phyloP scores from a whole-genome alignment of 2,113 vertebrate species.

The Datnioides undecimradiatus region DNA sequence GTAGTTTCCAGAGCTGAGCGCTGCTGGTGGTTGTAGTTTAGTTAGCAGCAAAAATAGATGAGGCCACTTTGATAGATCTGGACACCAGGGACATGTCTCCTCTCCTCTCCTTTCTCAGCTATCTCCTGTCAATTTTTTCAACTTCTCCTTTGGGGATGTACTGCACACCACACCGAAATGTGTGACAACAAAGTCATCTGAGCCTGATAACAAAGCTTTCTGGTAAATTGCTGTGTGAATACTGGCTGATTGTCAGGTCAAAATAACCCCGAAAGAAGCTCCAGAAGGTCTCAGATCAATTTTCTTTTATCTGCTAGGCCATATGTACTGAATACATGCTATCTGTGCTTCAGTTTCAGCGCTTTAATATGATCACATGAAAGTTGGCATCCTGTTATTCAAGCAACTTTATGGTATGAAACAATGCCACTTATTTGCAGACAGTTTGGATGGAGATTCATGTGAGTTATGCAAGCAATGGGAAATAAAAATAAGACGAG shows the following conservation, averaged over 20 bases:
- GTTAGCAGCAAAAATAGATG: neutral
- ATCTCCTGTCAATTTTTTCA: neutral
- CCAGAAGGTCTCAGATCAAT: slow-evolving; percentile 11
- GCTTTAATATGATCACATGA: neutral
- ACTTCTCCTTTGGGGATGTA: neutral
- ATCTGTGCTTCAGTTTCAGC: neutral
- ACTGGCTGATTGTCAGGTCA: slow-evolving; percentile 4
- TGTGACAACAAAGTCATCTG: slow-evolving; percentile 6
- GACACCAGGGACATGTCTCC: neutral
- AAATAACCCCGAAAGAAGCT: neutral
- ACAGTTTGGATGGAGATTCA: neutral
- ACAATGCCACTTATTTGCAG: neutral
- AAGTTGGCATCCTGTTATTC: neutral
- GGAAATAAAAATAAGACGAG: no score
- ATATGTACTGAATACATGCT: neutral
- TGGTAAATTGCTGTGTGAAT: neutral
- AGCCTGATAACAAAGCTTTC: neutral
- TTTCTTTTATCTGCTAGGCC: neutral
- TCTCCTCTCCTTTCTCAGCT: neutral
- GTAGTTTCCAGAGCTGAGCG: neutral
- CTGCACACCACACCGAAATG: slow-evolving; percentile 1
- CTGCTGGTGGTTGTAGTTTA: slow-evolving; percentile 5
- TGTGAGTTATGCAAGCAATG: neutral
- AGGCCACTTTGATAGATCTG: neutral
- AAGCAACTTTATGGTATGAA: neutral